Evolutionary conservation across 1,140 invertebrate genomes (phyloP).

Genomic region (Tetragonula clypearis): DNA sequence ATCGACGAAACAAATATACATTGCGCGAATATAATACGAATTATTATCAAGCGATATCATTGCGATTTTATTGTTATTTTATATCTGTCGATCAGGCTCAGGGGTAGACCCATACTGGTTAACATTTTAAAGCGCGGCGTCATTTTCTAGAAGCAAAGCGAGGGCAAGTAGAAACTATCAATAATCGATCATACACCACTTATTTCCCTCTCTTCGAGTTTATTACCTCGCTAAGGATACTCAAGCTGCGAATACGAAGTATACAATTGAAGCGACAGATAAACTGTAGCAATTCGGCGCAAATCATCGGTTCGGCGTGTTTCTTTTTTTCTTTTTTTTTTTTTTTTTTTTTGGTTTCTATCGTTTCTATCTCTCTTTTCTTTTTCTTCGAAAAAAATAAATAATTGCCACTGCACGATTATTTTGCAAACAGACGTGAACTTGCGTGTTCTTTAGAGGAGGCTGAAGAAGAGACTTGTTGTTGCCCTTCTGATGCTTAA

Average conservation of each 20-base stretch:
- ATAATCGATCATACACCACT: background rate
- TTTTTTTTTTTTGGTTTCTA: too few species aligned
- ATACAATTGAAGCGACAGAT: background rate
- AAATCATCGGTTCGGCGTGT: conserved; percentile 3
- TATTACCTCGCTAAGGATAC: background rate
- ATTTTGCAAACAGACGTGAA: background rate
- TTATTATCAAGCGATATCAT: background rate
- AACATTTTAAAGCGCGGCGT: conserved; percentile 29
- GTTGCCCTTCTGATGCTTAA: background rate
- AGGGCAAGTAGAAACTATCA: conserved; percentile 9
- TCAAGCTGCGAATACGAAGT: conserved; percentile 2
- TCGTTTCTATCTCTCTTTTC: background rate
- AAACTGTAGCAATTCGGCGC: conserved; percentile 8
- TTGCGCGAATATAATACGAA: background rate
- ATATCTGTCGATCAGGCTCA: background rate
- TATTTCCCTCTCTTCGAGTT: background rate
- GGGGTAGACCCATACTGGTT: conserved; percentile 13
- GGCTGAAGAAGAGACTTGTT: background rate
- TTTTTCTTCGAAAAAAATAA: background rate
- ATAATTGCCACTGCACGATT: background rate
- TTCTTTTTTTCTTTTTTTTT: too few species aligned
- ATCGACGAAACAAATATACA: background rate
- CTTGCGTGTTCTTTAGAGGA: background rate
- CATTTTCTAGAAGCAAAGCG: conserved; percentile 40
- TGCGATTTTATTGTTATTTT: background rate